Percentiles rank a stretch among this genome's conserved stretches.
Evolutionary conservation across 2,888 invertebrate genomes (phyloP).

Genomic region (Campoletis raptor): DNA sequence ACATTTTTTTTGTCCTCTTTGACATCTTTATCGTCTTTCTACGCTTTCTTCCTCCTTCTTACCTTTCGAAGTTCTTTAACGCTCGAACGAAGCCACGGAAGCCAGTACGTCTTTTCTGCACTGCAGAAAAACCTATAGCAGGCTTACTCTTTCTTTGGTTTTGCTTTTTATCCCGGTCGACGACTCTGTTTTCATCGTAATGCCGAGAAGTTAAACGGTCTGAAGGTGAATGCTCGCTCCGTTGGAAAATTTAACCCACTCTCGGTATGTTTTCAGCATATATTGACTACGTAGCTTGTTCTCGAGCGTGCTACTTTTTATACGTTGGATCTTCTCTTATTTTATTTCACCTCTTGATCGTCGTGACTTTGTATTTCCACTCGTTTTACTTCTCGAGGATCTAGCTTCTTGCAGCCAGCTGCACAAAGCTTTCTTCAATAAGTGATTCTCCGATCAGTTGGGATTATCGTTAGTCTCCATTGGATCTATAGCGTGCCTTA

Average conservation of each 20-base stretch:
- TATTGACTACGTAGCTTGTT: not conserved
- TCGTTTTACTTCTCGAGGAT: constrained; percentile 1
- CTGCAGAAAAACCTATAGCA: constrained; percentile 20
- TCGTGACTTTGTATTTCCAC: constrained; percentile 19
- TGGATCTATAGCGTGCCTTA: constrained; percentile 16
- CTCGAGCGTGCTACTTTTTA: constrained; percentile 3
- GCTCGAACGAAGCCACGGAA: constrained; percentile 41
- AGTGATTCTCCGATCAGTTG: not conserved
- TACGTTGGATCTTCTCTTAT: not conserved
- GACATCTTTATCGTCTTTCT: not conserved
- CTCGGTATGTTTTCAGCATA: not conserved
- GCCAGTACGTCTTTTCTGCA: constrained; percentile 21
- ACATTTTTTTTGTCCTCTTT: constrained; percentile 11
- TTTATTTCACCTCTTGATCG: not conserved
- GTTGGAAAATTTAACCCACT: constrained; percentile 39
- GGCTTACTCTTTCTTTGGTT: not conserved
- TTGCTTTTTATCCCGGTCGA: constrained; percentile 22
- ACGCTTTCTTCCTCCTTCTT: not conserved
- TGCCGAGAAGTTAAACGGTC: constrained; percentile 43
- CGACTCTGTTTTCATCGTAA: constrained; percentile 33
- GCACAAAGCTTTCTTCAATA: not conserved
- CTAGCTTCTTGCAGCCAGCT: constrained; percentile 17
- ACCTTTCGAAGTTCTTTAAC: constrained; percentile 32
- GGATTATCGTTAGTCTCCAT: constrained; percentile 26
- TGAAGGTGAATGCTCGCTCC: constrained; percentile 27